Conservation (phyloP, 2,797 vertebrate species). For the Ammospiza maritima region DNA sequence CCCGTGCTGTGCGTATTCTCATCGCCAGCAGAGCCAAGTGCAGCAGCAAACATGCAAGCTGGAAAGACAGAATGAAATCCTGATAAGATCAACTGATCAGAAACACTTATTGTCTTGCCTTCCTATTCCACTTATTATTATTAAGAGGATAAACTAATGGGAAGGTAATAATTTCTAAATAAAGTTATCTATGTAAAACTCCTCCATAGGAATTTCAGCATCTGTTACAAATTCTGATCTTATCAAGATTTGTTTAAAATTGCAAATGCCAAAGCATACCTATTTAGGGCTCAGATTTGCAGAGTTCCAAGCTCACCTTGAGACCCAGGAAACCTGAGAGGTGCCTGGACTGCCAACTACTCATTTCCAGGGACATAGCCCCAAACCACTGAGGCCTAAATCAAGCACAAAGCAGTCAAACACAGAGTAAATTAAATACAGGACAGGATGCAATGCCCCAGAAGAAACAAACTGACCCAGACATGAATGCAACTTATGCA, state of each 20-base stretch:
- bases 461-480: background rate
- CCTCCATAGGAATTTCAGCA: background rate
- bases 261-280: background rate
- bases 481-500: background rate
- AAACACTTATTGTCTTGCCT: slow-evolving; percentile 33
- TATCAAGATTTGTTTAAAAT: slow-evolving; percentile 52
- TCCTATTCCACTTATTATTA: background rate
- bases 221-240: slow-evolving; percentile 31
- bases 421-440: background rate
- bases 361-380: slow-evolving; percentile 24
- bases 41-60: slow-evolving; percentile 57
- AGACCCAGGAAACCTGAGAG: background rate
- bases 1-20: fast-evolving
- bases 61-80: slow-evolving; percentile 31
- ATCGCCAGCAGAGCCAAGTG: background rate
- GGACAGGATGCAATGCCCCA: slow-evolving; percentile 8
- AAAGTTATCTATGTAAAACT: background rate
- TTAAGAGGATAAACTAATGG: background rate
- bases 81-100: slow-evolving; percentile 71
- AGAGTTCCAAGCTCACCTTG: background rate
- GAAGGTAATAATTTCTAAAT: background rate
- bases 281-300: background rate
- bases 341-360: background rate
- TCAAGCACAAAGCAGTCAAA: slow-evolving; percentile 20
- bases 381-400: background rate